These are phyloP conservation scores for Austrolebias charrua DNA, from an alignment of 2,797 vertebrate genomes.

Conservation along the genomic window DNA sequence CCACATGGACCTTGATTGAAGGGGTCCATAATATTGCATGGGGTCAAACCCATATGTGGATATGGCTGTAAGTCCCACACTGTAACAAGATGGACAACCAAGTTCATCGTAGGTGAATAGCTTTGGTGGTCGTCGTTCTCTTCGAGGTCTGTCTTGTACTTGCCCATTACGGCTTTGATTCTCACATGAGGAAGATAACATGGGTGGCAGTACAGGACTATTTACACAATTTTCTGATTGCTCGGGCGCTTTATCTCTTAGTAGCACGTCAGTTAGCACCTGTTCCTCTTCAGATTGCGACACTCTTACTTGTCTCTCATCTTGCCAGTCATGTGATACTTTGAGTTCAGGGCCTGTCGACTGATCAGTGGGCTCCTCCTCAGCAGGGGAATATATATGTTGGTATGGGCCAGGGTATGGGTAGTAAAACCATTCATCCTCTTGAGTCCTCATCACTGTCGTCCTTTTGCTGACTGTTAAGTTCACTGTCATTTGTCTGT, in stretches of 20 bases:
- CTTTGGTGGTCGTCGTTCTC: not conserved
- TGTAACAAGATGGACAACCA: conserved; percentile 3
- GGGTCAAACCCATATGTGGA: not conserved
- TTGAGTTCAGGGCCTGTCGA: not conserved
- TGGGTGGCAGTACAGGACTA: not conserved
- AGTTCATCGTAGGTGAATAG: not conserved
- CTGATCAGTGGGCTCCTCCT: not conserved
- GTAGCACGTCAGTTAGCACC: not conserved
- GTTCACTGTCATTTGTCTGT: not conserved
- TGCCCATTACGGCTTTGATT: not conserved
- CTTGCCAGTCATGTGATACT: not conserved
- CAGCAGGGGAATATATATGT: not conserved
- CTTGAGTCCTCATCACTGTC: not conserved
- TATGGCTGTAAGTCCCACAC: not conserved
- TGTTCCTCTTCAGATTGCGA: not conserved
- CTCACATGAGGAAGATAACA: not conserved
- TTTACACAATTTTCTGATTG: not conserved
- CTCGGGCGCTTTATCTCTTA: not conserved
- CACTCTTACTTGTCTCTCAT: not conserved
- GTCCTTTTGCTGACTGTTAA: not conserved
- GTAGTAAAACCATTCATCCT: not conserved
- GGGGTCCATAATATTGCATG: not conserved
- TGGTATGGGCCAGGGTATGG: not conserved
- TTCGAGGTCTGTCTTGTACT: not conserved
- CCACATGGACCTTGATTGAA: not conserved